Percentiles rank a stretch among this genome's conserved stretches.
phyloP scores from a whole-genome alignment of 2,888 invertebrate genomes.

The Alentia gelatinosa region DNA sequence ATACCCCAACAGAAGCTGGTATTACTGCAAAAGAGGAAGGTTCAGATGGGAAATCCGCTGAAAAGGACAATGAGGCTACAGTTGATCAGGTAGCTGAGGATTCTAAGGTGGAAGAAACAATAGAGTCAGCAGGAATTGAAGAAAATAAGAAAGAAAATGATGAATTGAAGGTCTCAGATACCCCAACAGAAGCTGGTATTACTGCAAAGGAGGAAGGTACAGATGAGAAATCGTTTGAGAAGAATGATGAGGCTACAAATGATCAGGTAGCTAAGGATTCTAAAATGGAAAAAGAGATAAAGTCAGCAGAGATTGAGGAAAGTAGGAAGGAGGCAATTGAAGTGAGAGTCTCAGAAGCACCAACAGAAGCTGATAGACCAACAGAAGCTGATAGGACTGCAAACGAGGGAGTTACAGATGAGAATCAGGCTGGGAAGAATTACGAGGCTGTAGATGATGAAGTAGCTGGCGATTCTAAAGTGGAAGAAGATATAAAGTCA shows the following conservation, averaged over 20 bases:
- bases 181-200: neutral
- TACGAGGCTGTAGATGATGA: no score
- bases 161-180: no score
- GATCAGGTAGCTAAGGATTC: neutral
- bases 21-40: neutral
- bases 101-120: neutral
- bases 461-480: no score
- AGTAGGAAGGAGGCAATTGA: no score
- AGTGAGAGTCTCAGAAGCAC: neutral
- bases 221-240: neutral
- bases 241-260: neutral
- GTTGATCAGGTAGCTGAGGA: neutral
- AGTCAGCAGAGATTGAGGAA: neutral
- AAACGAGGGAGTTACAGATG: no score
- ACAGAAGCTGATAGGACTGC: no score
- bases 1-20: neutral
- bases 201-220: neutral
- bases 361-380: neutral
- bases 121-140: neutral
- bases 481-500: no score
- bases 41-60: neutral
- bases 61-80: neutral
- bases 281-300: neutral
- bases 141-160: no score
- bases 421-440: no score